Conservation (phyloP, 2,113 vertebrate species). For the Formicarius rufipectus region DNA sequence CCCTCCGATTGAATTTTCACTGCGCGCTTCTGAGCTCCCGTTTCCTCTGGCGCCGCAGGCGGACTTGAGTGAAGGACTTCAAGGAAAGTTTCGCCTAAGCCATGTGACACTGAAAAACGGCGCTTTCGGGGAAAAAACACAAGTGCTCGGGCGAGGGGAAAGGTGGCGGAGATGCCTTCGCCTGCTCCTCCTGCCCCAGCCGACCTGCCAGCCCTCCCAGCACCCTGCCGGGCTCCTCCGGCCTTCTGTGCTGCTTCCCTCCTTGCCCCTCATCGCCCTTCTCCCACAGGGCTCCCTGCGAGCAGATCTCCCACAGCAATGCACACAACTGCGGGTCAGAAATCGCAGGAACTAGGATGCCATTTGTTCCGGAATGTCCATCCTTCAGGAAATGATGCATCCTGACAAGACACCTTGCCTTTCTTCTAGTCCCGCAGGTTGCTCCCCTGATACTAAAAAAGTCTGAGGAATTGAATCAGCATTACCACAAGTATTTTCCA, state of each 20-base stretch:
- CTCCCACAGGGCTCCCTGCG: rapidly evolving
- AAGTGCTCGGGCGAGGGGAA: background rate
- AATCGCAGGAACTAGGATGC: background rate
- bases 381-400: background rate
- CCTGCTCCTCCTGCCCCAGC: background rate
- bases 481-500: background rate
- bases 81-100: conserved; percentile 41
- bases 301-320: background rate
- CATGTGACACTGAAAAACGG: background rate
- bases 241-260: background rate
- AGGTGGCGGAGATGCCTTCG: background rate
- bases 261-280: background rate
- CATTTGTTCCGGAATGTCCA: background rate
- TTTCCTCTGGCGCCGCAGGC: background rate
- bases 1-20: background rate
- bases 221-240: background rate
- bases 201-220: background rate
- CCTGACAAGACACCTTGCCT: background rate
- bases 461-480: background rate
- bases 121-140: background rate
- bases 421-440: background rate
- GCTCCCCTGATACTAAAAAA: background rate
- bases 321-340: rapidly evolving
- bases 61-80: background rate
- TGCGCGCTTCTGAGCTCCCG: background rate